Evolutionary conservation across 2,888 invertebrate genomes (phyloP).

Genomic region (Uloborus plumipes): DNA sequence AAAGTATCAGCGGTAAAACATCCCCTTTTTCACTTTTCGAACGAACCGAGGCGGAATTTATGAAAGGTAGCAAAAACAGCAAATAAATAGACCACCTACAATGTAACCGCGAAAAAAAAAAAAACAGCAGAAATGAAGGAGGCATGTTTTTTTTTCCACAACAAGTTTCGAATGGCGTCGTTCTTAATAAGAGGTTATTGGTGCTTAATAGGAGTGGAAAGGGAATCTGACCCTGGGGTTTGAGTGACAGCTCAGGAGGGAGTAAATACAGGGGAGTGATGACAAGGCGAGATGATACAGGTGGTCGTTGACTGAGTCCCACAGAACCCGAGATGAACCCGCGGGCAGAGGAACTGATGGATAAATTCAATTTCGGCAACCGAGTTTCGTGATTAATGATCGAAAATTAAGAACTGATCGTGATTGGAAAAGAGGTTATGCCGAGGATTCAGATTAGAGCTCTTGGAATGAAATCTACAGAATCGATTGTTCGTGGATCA

Average conservation of each 20-base stretch:
- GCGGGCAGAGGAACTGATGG: conserved; percentile 3
- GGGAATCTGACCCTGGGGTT: conserved; percentile 35
- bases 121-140: not conserved
- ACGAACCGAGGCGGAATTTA: not conserved
- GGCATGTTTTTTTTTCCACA: not conserved
- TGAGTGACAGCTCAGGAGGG: conserved; percentile 57
- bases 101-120: not conserved
- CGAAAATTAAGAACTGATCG: no score
- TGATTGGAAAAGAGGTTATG: no score
- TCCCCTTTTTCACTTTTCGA: not conserved
- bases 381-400: not conserved
- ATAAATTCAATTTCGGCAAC: conserved; percentile 43
- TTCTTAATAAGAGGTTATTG: conserved; percentile 55
- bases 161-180: conserved; percentile 19
- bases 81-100: conserved; percentile 14
- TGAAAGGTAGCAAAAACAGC: not conserved
- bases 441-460: no score
- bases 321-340: conserved; percentile 12
- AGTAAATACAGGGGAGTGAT: conserved; percentile 57
- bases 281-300: conserved; percentile 51
- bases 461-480: no score
- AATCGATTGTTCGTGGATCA: no score
- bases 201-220: conserved; percentile 30
- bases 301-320: conserved; percentile 55
- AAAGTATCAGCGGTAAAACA: not conserved